Evolutionary conservation across 2,113 vertebrate genomes (phyloP).

Genomic region (Rutilus rutilus): DNA sequence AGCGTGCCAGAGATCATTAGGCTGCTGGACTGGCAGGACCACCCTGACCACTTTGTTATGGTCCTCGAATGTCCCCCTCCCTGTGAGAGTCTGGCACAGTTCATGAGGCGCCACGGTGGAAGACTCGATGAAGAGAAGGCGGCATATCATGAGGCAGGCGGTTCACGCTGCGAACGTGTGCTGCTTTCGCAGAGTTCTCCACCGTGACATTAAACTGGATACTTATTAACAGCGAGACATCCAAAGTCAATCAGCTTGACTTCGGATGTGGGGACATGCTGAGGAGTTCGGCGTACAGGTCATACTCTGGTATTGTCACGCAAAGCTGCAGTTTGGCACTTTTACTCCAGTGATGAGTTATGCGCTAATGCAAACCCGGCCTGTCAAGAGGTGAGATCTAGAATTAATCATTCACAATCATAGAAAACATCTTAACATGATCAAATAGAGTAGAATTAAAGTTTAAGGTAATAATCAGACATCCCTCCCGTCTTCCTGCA

Average conservation of each 20-base stretch:
- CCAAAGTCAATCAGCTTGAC: not conserved
- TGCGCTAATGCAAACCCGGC: not conserved
- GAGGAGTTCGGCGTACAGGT: not conserved
- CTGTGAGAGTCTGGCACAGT: not conserved
- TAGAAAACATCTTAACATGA: too few relatives aligned
- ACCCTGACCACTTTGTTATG: not conserved
- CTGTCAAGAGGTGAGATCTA: too few relatives aligned
- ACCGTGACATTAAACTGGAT: not conserved
- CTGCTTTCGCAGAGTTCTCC: not conserved
- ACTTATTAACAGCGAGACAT: not conserved
- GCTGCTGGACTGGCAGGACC: too few relatives aligned
- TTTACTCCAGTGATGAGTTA: not conserved
- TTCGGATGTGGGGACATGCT: not conserved
- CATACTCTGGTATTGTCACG: not conserved
- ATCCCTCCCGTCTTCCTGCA: too few relatives aligned
- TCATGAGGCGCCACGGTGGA: not conserved
- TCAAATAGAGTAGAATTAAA: too few relatives aligned
- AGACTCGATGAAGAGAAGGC: not conserved
- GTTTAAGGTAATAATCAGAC: too few relatives aligned
- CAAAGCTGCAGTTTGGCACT: not conserved
- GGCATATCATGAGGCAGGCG: not conserved
- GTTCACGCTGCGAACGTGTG: not conserved
- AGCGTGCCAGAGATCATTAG: too few relatives aligned
- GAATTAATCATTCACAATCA: too few relatives aligned
- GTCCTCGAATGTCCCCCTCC: not conserved